Base-by-base conservation (phyloP, 2,113 vertebrate species). In the Caranx melampygus region DNA sequence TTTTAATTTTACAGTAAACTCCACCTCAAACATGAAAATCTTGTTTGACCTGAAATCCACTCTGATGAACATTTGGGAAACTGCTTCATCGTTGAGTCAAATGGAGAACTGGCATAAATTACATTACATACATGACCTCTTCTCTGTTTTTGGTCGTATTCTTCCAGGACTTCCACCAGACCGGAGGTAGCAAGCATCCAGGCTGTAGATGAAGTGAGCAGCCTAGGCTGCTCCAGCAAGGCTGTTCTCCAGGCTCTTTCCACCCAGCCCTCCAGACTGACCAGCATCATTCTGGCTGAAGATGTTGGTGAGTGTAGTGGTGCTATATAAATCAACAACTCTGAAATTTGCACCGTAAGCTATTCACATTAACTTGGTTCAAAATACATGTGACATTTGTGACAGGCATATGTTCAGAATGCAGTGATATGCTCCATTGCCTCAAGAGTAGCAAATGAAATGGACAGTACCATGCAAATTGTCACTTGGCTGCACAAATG, bases 141-240 rank as follows among this genome's bases (percentile, higher is more conserved):
- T 26, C 26, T 26, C 26, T 83, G n/a, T 37, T 14, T 66, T 9
- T 77, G 21, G 10, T 55, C 12, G 2, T 74, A 12, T 26, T 75
- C 5, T 37, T 64, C 3, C 85, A 99, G 98, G 98, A 96, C 95
- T 0, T 99, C 97, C 0, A 97, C 95, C 18, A 95, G 97, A 82
- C 97, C 98, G 0, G 97, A 99, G 78, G 96, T 99, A 3, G 97
- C 97, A 0, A 97, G 96, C 83, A 95, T 99, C 15, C 95, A 97
- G 65, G 92, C 94, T 0, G n/a, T 96, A 55, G 94, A 94, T 8
- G 84, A 86, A 3, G 94, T 91, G 9, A 82, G 91, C 13, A 89
- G 93, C 65, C 89, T 64, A 6, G 96, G 95, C n/a, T 99, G 97
- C 85, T 99, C 98, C 0, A 95, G 91, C 82, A 95, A 66, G 13